Percentiles rank a stretch among this genome's conserved stretches.
These are phyloP conservation scores for Sitodiplosis mosellana DNA, from an alignment of 1,140 invertebrate genomes.

Conservation along the genomic window DNA sequence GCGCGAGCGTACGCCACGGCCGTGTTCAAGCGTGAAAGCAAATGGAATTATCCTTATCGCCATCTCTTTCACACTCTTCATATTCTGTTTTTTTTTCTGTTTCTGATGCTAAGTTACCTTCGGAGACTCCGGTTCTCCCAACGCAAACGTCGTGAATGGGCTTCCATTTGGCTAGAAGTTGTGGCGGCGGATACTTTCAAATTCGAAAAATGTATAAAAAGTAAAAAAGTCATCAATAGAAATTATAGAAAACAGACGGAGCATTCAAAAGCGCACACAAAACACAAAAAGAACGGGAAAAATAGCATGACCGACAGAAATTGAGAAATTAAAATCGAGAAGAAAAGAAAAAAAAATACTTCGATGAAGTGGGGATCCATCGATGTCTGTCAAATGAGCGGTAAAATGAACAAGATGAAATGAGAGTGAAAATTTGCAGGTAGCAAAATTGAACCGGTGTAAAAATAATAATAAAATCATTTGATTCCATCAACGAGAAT, in stretches of 20 bases:
- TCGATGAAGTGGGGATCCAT: no score
- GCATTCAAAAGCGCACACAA: not conserved
- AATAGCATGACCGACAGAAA: not conserved
- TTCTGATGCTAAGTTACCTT: not conserved
- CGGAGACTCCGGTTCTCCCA: conserved; percentile 1
- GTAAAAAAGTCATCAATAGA: not conserved
- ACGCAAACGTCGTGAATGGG: not conserved
- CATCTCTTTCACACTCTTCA: not conserved
- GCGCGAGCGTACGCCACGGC: no score
- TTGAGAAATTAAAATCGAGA: not conserved
- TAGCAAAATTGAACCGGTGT: no score
- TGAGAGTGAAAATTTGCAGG: no score
- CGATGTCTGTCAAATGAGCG: no score
- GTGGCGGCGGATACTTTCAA: conserved; percentile 3
- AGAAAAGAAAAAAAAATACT: no score
- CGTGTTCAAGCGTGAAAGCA: not conserved
- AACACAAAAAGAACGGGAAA: not conserved
- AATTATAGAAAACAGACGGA: not conserved
- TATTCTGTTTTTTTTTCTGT: not conserved
- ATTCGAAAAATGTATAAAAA: not conserved
- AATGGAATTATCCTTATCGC: not conserved
- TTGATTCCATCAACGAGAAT: no score
- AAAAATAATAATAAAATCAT: no score
- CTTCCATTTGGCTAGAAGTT: not conserved
- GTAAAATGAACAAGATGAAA: no score